phyloP scores from a whole-genome alignment of 2,113 vertebrate genomes.

The Puffinus mauretanicus region DNA sequence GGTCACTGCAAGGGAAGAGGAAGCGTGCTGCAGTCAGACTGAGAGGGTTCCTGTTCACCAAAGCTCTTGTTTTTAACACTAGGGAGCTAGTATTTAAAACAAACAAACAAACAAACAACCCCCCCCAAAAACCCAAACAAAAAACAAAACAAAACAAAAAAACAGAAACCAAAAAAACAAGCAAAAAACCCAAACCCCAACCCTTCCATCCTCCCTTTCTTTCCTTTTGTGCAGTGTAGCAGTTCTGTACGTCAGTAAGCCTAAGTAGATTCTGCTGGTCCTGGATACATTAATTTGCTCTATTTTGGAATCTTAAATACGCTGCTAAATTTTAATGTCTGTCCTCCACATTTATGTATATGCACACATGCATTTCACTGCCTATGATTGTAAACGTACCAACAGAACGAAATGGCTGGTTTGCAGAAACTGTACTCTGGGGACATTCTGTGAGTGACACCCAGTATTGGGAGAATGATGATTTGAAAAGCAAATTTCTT shows the following conservation, averaged over 20 bases:
- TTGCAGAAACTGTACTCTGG: background rate
- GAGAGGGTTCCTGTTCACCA: background rate
- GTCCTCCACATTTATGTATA: accelerated
- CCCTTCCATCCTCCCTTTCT: background rate
- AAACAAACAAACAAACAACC: background rate
- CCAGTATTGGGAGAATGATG: background rate
- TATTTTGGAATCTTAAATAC: background rate
- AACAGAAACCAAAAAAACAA: background rate
- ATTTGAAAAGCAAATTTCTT: background rate
- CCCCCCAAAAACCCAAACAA: background rate
- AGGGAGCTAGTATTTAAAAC: background rate
- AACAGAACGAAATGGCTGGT: background rate
- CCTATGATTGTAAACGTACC: background rate
- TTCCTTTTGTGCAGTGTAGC: background rate
- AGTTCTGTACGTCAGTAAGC: background rate
- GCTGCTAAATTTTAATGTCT: background rate
- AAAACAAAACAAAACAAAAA: background rate
- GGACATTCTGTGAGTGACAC: background rate
- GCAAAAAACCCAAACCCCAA: background rate
- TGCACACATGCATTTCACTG: background rate
- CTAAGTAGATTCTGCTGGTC: background rate
- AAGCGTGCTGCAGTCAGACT: background rate
- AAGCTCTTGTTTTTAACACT: background rate
- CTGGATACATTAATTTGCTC: background rate
- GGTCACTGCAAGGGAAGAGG: background rate